Conservation (phyloP, 2,888 invertebrate species). For the Serrognathus titanus region DNA sequence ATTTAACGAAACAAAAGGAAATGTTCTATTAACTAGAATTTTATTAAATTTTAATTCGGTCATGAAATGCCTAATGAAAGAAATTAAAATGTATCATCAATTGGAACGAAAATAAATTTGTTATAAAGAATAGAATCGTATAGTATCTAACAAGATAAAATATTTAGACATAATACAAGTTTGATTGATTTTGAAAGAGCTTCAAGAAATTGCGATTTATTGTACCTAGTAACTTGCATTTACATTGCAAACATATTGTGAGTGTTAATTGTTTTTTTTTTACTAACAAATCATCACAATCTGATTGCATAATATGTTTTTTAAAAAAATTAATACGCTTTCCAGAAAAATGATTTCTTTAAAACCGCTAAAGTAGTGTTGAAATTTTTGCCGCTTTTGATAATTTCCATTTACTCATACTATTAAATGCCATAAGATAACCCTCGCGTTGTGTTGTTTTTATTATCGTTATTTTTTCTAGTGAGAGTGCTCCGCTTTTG, state of each 20-base stretch:
- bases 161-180: no score
- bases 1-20: no score
- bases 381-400: conserved; percentile 15
- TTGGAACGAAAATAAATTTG: no score
- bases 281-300: conserved; percentile 39
- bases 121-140: no score
- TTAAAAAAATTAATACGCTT: conserved; percentile 27
- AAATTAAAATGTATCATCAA: no score
- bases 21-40: no score
- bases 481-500: background rate
- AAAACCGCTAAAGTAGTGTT: conserved; percentile 19
- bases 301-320: conserved; percentile 38
- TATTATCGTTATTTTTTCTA: conserved; percentile 5
- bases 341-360: conserved; percentile 18
- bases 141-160: no score
- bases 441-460: background rate
- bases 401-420: conserved; percentile 8
- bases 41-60: no score
- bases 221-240: no score
- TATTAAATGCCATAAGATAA: conserved; percentile 14
- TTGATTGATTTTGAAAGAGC: no score
- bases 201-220: no score
- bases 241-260: conserved; percentile 39
- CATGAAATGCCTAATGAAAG: no score
- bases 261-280: conserved; percentile 23